Base-by-base conservation (phyloP, 2,888 invertebrate species). In the Julus scanicus region DNA sequence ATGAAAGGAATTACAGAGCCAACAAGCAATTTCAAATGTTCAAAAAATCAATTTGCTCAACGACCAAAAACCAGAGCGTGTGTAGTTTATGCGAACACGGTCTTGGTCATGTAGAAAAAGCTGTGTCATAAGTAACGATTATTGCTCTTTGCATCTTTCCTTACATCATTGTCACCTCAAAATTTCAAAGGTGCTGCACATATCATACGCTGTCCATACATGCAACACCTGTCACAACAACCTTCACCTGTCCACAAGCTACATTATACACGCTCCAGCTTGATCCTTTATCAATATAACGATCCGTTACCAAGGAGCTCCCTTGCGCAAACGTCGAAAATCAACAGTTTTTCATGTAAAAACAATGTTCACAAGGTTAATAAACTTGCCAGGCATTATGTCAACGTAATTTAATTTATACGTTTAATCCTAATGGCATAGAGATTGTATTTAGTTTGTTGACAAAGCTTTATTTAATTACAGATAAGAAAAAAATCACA, bases 211-310 rank as follows among this genome's bases (percentile, higher is more conserved):
- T 63, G 63, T 63, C 63, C 63, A n/a, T 63, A 5, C n/a, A 63
- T 63, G 20, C n/a, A 63, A 63, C 63, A 63, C 63, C 63, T 63
- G 63, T n/a, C 63, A 63, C 4, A 63, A 63, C 17, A n/a, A 63
- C 53, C 63, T 63, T 63, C 63, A n/a, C 63, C 63, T 63, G 63
- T 63, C 63, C 63, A 63, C 63, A 3, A 53, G 3, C 13, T 53
- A 13, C 53, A 53, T 53, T 53, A 53, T 53, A 13, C 53, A 53
- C 53, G 53, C 53, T 2, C 53, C 53, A n/a, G 17, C n/a, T n/a
- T 63, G 63, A 63, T 63, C 63, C 63, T 63, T 63, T 63, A 63
- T 63, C 63, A n/a, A 63, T 63, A 63, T 63, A 63, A 63, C 63
- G 63, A 63, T 63, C 63, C 63, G 63, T 63, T 63, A n/a, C 63